Evolutionary conservation across 2,888 invertebrate genomes (phyloP).

Genomic region (Thelaira solivaga): DNA sequence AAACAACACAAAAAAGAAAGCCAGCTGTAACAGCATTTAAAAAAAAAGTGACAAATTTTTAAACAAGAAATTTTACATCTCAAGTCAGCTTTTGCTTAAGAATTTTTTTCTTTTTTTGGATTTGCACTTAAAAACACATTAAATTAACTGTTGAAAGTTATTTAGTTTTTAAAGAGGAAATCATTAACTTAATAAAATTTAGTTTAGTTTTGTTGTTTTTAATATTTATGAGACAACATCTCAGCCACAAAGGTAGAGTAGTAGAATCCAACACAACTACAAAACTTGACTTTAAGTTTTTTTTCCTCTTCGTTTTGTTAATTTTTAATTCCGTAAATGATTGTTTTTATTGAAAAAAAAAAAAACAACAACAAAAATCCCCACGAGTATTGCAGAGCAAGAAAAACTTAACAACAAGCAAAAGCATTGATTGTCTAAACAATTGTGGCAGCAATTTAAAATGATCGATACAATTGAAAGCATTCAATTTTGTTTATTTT

Average conservation of each 20-base stretch:
- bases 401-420: neutral
- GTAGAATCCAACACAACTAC: neutral
- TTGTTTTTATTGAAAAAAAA: neutral
- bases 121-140: neutral
- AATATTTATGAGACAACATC: slow-evolving; percentile 14
- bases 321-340: slow-evolving; percentile 28
- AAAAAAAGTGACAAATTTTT: neutral
- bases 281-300: neutral
- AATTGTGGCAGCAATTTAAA: slow-evolving; percentile 36
- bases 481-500: slow-evolving; percentile 43
- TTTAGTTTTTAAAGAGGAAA: neutral
- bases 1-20: slow-evolving; percentile 22
- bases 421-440: slow-evolving; percentile 20
- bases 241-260: no score
- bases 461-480: slow-evolving; percentile 30
- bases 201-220: slow-evolving; percentile 5
- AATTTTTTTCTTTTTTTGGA: neutral
- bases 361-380: slow-evolving; percentile 26
- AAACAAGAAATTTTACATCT: neutral
- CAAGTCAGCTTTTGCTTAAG: neutral
- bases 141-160: neutral
- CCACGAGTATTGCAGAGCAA: slow-evolving; percentile 44
- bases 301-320: no score
- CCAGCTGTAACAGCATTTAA: neutral
- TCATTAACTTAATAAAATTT: neutral